These are phyloP conservation scores for Zaprionus africanus DNA, from an alignment of 1,140 invertebrate genomes.

Conservation along the genomic window DNA sequence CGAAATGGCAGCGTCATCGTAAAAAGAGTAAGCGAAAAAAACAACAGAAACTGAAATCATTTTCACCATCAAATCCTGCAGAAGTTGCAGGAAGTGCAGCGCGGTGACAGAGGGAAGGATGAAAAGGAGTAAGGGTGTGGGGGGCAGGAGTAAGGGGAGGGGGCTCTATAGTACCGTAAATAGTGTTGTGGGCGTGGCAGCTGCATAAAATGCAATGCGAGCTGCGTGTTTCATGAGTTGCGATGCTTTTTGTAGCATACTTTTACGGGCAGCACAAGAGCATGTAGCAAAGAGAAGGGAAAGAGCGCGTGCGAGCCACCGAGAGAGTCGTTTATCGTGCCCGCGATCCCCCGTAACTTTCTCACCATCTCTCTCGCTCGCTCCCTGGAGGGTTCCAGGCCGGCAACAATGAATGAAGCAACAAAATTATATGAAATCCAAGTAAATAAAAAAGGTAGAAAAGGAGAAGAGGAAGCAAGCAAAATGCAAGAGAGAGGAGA, in stretches of 20 bases:
- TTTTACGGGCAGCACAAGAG: slow-evolving; percentile 62
- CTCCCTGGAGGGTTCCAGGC: slow-evolving; percentile 40
- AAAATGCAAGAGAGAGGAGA: slow-evolving; percentile 7
- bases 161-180: slow-evolving; percentile 12
- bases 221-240: slow-evolving; percentile 48
- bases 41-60: slow-evolving; percentile 70
- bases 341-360: slow-evolving; percentile 30
- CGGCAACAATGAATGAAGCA: slow-evolving; percentile 75
- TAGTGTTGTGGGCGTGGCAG: slow-evolving; percentile 50
- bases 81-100: slow-evolving; percentile 28
- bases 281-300: not conserved
- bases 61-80: slow-evolving; percentile 64
- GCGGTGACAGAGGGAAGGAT: too few relatives aligned
- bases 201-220: slow-evolving; percentile 52
- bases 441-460: slow-evolving; percentile 33
- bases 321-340: slow-evolving; percentile 36
- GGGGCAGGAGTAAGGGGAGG: not conserved
- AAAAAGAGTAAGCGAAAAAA: slow-evolving; percentile 49
- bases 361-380: not conserved
- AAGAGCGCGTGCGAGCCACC: slow-evolving; percentile 21
- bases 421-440: slow-evolving; percentile 75
- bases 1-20: slow-evolving; percentile 71
- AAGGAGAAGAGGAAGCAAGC: slow-evolving; percentile 19
- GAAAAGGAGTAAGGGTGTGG: not conserved
- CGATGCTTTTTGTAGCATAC: slow-evolving; percentile 65